phyloP scores from a whole-genome alignment of 2,797 vertebrate genomes.

The Lacerta agilis region DNA sequence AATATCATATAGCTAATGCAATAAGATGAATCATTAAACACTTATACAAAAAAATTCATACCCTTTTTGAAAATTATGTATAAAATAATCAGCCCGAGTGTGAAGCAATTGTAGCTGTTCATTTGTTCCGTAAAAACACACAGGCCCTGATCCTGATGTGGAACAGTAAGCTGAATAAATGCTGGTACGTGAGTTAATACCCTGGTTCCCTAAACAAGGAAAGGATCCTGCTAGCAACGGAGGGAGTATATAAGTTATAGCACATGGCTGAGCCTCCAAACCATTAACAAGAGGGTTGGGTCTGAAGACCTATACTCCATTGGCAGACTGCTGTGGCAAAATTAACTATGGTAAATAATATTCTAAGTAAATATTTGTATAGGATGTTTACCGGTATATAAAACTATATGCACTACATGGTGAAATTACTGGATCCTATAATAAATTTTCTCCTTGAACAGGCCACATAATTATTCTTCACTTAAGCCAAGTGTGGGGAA shows the following conservation, averaged over 20 bases:
- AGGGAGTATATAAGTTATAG: not conserved
- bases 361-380: not conserved
- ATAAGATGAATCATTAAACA: constrained; percentile 31
- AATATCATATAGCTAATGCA: not conserved
- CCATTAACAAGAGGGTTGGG: not conserved
- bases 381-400: not conserved
- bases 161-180: not conserved
- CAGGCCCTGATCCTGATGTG: not conserved
- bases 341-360: not conserved
- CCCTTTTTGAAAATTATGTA: not conserved
- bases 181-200: not conserved
- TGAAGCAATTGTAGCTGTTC: not conserved
- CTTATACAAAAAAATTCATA: constrained; percentile 16
- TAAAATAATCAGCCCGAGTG: not conserved
- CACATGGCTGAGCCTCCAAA: not conserved
- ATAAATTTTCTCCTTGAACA: not conserved
- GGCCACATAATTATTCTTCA: not conserved
- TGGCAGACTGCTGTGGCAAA: not conserved
- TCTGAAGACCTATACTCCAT: no score
- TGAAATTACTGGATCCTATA: not conserved
- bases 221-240: no score
- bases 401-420: no score
- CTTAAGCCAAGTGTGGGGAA: not conserved
- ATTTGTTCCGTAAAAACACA: rapidly evolving
- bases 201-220: no score